phyloP scores from a whole-genome alignment of 1,140 invertebrate species.

The Listronotus bonariensis region DNA sequence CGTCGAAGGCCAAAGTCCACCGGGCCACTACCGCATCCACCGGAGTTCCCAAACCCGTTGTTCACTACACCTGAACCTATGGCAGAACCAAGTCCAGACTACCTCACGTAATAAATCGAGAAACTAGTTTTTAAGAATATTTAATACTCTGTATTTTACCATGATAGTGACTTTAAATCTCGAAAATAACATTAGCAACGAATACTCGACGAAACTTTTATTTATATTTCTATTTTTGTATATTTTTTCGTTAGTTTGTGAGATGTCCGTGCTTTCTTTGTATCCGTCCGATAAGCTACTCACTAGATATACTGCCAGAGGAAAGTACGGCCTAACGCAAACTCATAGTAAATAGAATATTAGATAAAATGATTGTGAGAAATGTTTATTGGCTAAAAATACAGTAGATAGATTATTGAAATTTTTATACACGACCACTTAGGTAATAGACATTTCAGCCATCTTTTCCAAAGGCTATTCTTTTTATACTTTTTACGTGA shows the following conservation, averaged over 20 bases:
- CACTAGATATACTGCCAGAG: conserved; percentile 46
- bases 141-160: conserved; percentile 38
- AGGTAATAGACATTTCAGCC: conserved; percentile 42
- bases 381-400: conserved; percentile 37
- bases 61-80: conserved; percentile 84
- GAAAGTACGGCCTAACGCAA: conserved; percentile 13
- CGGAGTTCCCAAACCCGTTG: conserved; percentile 92
- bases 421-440: conserved; percentile 15
- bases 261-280: conserved; percentile 30
- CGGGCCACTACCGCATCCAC: conserved; percentile 89
- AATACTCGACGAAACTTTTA: conserved; percentile 37
- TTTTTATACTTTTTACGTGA: conserved; percentile 31
- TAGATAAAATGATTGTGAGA: conserved; percentile 32
- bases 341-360: conserved; percentile 18
- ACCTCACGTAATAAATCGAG: conserved; percentile 61
- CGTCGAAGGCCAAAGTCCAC: conserved; percentile 80
- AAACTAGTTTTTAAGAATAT: conserved; percentile 39
- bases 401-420: conserved; percentile 12
- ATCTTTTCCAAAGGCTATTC: conserved; percentile 55
- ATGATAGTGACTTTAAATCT: conserved; percentile 17
- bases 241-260: conserved; percentile 33
- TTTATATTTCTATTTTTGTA: conserved; percentile 42
- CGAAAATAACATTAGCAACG: conserved; percentile 27
- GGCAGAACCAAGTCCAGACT: conserved; percentile 79
- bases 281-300: conserved; percentile 48